Evolutionary conservation across 2,888 invertebrate species (phyloP).

Genomic region (Parasteatoda lunata): DNA sequence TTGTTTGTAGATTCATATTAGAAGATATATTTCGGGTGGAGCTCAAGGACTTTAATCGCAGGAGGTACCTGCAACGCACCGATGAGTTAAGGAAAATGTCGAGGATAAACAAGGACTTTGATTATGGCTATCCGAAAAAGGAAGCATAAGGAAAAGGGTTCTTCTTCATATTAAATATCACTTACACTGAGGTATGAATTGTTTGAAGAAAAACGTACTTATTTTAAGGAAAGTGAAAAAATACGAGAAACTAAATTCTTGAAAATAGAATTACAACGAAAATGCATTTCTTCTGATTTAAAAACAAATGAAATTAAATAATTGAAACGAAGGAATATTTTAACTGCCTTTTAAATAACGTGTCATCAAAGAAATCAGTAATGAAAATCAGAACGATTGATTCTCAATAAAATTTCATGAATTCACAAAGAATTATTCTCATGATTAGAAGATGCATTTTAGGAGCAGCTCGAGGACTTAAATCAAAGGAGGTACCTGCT

Average conservation of each 20-base stretch:
- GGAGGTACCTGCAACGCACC: neutral
- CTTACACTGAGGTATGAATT: neutral
- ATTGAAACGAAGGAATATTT: too few relatives aligned
- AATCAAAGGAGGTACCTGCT: neutral
- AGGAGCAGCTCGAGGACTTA: conserved; percentile 28
- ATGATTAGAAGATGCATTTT: neutral
- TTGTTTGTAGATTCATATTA: neutral
- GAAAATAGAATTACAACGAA: too few relatives aligned
- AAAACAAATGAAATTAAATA: too few relatives aligned
- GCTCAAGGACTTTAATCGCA: conserved; percentile 23
- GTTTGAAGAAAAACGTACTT: too few relatives aligned
- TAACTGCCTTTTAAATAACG: too few relatives aligned
- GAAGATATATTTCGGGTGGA: conserved; percentile 19
- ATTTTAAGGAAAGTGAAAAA: too few relatives aligned
- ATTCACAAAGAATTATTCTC: too few relatives aligned
- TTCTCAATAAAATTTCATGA: too few relatives aligned
- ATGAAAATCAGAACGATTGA: too few relatives aligned
- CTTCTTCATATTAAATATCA: neutral
- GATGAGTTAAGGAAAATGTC: neutral
- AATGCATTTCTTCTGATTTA: too few relatives aligned
- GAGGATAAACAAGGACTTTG: neutral
- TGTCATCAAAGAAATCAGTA: too few relatives aligned
- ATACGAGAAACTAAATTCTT: too few relatives aligned
- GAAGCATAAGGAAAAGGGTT: neutral
- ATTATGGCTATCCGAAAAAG: neutral